Conservation (phyloP, 2,888 invertebrate genomes). For the Aradus depressus region DNA sequence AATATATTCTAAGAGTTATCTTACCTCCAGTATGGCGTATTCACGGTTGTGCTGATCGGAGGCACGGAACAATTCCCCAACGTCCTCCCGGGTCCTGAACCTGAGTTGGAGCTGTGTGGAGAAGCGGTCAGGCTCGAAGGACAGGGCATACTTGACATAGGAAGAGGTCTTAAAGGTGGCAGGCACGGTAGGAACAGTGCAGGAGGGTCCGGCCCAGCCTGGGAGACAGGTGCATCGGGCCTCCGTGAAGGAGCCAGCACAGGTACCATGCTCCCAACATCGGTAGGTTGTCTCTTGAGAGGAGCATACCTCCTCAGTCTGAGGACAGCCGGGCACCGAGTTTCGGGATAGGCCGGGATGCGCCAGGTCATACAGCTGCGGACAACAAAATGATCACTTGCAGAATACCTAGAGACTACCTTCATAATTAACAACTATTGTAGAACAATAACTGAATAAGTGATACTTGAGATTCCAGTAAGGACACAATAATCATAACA, state of each 20-base stretch:
- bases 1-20: background rate
- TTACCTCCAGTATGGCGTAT: constrained; percentile 74
- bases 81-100: constrained; percentile 85
- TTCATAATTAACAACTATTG: background rate
- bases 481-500: too few relatives aligned
- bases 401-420: too few relatives aligned
- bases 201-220: constrained; percentile 87
- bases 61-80: constrained; percentile 86
- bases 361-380: constrained; percentile 79
- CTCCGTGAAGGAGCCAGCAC: constrained; percentile 79
- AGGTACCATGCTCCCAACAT: constrained; percentile 90
- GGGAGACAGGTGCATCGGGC: constrained; percentile 89
- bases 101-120: constrained; percentile 85
- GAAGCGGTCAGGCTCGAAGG: constrained; percentile 85
- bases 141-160: constrained; percentile 92
- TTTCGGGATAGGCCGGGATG: constrained; percentile 80
- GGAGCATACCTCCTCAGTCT: constrained; percentile 85
- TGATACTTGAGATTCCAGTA: background rate
- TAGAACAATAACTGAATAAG: background rate
- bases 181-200: constrained; percentile 73
- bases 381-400: constrained; percentile 16
- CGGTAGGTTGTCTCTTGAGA: constrained; percentile 73
- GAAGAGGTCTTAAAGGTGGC: constrained; percentile 88
- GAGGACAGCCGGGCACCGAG: constrained; percentile 81
- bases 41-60: constrained; percentile 89